Base-by-base conservation (phyloP, 2,888 invertebrate species). In the Drosophila helvetica region DNA sequence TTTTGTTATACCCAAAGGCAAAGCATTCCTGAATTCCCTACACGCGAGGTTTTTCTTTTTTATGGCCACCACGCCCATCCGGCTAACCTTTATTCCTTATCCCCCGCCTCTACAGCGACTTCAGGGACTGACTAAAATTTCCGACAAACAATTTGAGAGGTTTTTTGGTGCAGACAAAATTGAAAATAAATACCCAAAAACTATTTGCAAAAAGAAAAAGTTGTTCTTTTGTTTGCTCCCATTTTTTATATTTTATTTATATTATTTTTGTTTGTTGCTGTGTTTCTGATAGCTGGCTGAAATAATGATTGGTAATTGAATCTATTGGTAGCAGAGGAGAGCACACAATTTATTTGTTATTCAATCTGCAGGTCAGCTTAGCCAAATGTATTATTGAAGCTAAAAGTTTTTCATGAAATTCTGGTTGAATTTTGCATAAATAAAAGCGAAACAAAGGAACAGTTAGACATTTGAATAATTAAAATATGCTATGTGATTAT, bases 281-380 rank as follows among this genome's bases (percentile, higher is more conserved):
- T 45, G 43, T 25, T 50, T 22, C 6, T 1, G 42, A 19, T 10
- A 30, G 47, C n/a, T 27, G 51, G 17, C 61, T 22, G 58, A 59
- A 63, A 48, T 57, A 70, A 70, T 64, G 52, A 69, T 64, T 75
- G 60, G 51, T 58, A 64, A 75, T 69, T 48, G 60, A 58, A 75
- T 68, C 25, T 58, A 30, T 27, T 27, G 45, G 43, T 22, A 47
- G 12, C n/a, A 48, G 25, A 15, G 9, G 12, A 6, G 38, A 6
- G 1, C 50, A 42, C 10, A 3, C 12, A 45, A 38, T 53, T 38
- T 27, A 43, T 56, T 42, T 48, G 43, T 56, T 56, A 71, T 53
- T 38, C 38, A 56, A 62, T 45, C 25, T 25, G n/a, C 38, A 18
- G 7, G 63, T 38, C 25, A 22, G 15, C 5, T 15, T 12, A 18